Evolutionary conservation across 92 coral and sea anemone genomes (phyloP), one percentile per base, ranked within the genome.

Genomic region (Diadumene lineata): DNA sequence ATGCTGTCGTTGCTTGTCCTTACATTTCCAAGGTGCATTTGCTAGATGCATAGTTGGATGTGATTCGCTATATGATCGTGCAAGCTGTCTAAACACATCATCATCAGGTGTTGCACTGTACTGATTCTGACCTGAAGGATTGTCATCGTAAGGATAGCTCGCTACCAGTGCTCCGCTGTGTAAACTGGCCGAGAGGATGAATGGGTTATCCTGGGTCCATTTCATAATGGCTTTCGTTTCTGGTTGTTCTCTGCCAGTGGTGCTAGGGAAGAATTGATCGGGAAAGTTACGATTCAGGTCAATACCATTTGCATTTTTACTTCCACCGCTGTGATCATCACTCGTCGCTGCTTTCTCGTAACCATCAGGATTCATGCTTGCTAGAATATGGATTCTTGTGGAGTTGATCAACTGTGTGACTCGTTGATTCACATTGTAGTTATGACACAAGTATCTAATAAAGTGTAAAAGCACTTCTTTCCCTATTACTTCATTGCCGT

Each of bases 21-120:
- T 81, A 57, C 98, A 94, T 53, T 89, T 94, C 98, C 98, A 94
- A 2, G 97, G 97, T 8, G 98, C 82, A 66, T 94, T 94, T 2
- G 98, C 97, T 60, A 94, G 83, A 56, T 94, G 98, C 98, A 94
- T 94, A 66, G 92, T 84, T 82, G 98, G 98, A 75, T 91, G 97
- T 10, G 84, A 66, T 58, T 91, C 96, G 21, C 96, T 87, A 70
- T 90, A 93, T 25, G 98, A 78, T 55, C 98, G 78, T 17, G 98
- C 98, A 19, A 93, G 72, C 51, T 93, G 96, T 28, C 98, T 87
- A 70, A 93, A 93, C 1, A 93, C 93, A 68, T 96, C 99, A 80
- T 96, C 99, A 79, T 96, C 99, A 11, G 99, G 99, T 17, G 99
- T 92, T 56, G 99, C 99, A 34, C 99, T 96, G 88, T 96, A 96